Evolutionary conservation across 1,140 invertebrate species (phyloP).

Genomic region (Kradibia gibbosae): DNA sequence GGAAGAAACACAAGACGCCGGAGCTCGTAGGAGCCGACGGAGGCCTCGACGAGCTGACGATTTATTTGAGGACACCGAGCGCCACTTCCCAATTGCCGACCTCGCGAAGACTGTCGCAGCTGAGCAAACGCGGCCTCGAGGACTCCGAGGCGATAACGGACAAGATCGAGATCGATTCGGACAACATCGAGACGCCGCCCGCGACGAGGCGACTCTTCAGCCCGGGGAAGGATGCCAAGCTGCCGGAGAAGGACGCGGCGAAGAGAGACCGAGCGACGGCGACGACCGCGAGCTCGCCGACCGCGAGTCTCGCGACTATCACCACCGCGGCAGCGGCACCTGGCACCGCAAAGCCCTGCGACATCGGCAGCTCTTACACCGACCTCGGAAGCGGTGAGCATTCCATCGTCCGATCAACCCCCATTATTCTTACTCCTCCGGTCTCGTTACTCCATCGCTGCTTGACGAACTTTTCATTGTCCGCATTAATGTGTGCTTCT

Average conservation of each 20-base stretch:
- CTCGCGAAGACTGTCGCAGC: constrained; percentile 59
- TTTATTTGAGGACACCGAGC: constrained; percentile 77
- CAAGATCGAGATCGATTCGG: constrained; percentile 89
- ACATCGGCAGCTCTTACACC: constrained; percentile 40
- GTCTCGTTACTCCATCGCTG: too few relatives aligned
- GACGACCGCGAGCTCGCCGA: neutral
- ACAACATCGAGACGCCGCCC: constrained; percentile 92
- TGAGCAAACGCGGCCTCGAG: constrained; percentile 57
- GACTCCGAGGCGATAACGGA: constrained; percentile 75
- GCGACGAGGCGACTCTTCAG: constrained; percentile 81
- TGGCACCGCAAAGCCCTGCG: neutral
- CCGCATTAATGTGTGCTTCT: too few relatives aligned
- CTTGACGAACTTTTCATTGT: too few relatives aligned
- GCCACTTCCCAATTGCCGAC: constrained; percentile 52
- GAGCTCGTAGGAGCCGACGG: constrained; percentile 53
- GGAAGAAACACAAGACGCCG: constrained; percentile 63
- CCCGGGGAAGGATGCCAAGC: constrained; percentile 77
- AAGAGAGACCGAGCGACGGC: constrained; percentile 59
- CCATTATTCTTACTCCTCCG: neutral
- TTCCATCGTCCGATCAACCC: too few relatives aligned
- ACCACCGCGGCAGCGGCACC: neutral
- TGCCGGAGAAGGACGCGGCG: constrained; percentile 63
- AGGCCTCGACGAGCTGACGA: constrained; percentile 75
- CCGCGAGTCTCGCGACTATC: neutral
- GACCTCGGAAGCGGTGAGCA: constrained; percentile 67